Conservation (phyloP, 2,113 vertebrate genomes). For the Glaucidium brasilianum region DNA sequence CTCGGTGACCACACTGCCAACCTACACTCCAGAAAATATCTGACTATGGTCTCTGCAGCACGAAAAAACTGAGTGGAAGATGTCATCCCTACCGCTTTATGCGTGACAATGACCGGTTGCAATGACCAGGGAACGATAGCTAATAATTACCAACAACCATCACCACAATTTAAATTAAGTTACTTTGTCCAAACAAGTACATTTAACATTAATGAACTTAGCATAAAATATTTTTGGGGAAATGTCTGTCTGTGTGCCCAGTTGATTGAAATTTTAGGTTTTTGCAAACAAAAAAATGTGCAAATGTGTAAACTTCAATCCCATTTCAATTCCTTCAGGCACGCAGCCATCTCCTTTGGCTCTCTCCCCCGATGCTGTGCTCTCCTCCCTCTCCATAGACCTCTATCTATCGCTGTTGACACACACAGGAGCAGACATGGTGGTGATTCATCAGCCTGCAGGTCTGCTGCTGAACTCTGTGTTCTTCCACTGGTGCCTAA, state of each 20-base stretch:
- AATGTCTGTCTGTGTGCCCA: neutral
- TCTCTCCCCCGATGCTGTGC: accelerated
- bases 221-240: neutral
- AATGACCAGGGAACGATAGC: neutral
- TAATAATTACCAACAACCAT: neutral
- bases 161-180: neutral
- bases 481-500: neutral
- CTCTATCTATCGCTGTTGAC: accelerated
- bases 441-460: neutral
- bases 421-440: neutral
- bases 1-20: neutral
- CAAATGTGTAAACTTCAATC: neutral
- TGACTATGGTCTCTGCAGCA: neutral
- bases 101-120: neutral
- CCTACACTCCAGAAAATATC: neutral
- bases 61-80: neutral
- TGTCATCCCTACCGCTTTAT: neutral
- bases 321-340: neutral
- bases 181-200: neutral
- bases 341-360: accelerated
- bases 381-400: neutral
- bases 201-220: neutral
- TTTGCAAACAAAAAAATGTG: neutral
- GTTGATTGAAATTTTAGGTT: neutral
- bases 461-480: neutral